These are phyloP conservation scores for Eulithis prunata DNA, from an alignment of 2,888 invertebrate species.

Conservation along the genomic window DNA sequence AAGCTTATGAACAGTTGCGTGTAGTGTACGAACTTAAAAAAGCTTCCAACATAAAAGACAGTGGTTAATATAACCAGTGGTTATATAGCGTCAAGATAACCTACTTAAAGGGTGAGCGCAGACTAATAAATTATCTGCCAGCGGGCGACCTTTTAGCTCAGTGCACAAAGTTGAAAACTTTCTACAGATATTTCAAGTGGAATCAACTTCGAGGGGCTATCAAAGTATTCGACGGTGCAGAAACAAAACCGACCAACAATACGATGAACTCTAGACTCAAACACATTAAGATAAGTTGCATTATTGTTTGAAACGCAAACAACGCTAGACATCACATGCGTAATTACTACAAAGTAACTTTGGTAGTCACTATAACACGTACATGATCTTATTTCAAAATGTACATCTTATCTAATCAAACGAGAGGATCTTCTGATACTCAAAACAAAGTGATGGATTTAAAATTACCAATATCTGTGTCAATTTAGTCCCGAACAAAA, in stretches of 20 bases:
- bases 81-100: no score
- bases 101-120: no score
- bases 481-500: not conserved
- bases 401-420: conserved; percentile 1
- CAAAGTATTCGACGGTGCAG: conserved; percentile 5
- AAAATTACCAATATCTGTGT: not conserved
- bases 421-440: not conserved
- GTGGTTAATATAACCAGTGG: no score
- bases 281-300: conserved; percentile 4
- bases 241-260: conserved; percentile 11
- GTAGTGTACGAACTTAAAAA: no score
- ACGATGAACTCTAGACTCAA: not conserved
- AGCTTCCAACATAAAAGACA: no score
- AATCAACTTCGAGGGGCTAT: conserved; percentile 7
- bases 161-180: not conserved
- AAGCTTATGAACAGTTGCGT: no score
- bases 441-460: conserved; percentile 4
- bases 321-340: not conserved
- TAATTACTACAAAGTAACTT: not conserved
- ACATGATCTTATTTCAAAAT: not conserved
- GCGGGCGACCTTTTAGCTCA: not conserved
- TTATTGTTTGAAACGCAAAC: conserved; percentile 9
- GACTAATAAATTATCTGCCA: no score
- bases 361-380: not conserved
- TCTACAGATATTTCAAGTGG: conserved; percentile 10